Evolutionary conservation across 1,140 invertebrate species (phyloP), one percentile per base, ranked within the genome.

Genomic region (Microplitis mediator): DNA sequence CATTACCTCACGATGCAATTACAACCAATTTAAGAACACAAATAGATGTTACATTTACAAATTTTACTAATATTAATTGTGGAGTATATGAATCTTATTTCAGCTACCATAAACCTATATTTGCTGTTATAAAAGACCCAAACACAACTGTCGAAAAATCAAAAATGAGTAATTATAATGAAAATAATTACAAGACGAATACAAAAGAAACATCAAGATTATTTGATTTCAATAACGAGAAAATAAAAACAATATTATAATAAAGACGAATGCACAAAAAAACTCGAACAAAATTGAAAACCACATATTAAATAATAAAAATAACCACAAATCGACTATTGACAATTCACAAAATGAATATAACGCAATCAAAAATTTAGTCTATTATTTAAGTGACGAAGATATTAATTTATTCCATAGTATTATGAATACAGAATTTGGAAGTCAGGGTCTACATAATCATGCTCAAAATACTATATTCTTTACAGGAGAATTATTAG

Each of bases 11-110:
- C 3, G 50, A 64, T 35, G n/a, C 5, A 56, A 11, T 54, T 23
- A 71, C 61, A 31, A 71, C 69, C n/a, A 51, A 71, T 39, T 71
- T 58, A 11, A 45, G 64, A 4, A 60, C 70, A 4, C 70, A 72
- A 66, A 72, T 72, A 36, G 62, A 72, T 65, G 35, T 66, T 13
- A 65, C 66, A 11, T 72, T 72, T 72, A 23, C 63, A 13, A 66
- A 61, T 32, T 9, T 65, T 11, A 1, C 14, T 11, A 56, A 64
- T 65, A 36, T 52, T 3, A 23, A 34, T 11, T 54, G 32, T 45
- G 61, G 69, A 39, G 52, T 56, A 23, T 71, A 71, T 71, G 69
- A 64, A 65, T 39, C 61, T 2, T 58, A 65, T 64, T 65, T 71
- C 36, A 64, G 61, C 8, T 54, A 71, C 56, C 62, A 71, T 54